Conservation (phyloP, 2,113 vertebrate species). For the Rhabdornis inornatus region DNA sequence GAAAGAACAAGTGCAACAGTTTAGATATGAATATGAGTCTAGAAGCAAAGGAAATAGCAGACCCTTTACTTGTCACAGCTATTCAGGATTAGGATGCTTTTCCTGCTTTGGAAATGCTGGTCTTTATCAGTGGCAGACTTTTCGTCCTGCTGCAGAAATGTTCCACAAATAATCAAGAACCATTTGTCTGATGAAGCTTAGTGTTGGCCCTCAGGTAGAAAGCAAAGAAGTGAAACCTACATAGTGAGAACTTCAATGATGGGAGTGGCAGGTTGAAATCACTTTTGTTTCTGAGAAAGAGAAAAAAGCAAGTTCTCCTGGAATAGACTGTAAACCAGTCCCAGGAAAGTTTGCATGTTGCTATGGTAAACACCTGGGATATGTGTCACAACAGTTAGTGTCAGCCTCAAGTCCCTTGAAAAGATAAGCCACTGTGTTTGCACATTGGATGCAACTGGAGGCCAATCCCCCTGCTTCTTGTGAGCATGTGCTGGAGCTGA, state of each 20-base stretch:
- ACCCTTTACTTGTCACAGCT: background rate
- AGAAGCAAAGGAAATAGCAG: background rate
- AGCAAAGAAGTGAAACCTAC: background rate
- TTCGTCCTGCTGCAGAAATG: background rate
- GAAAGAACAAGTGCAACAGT: background rate
- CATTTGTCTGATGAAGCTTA: background rate
- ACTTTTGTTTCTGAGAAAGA: background rate
- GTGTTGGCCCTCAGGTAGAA: background rate
- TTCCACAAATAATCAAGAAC: background rate
- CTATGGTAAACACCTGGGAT: background rate
- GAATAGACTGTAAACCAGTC: background rate
- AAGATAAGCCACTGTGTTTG: background rate
- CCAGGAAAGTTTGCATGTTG: background rate
- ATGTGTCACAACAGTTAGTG: background rate
- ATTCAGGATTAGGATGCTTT: background rate
- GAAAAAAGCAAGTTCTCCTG: background rate
- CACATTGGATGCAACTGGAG: background rate
- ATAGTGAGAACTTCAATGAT: background rate
- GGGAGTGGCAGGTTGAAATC: background rate
- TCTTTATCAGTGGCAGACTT: background rate
- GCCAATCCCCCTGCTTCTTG: background rate
- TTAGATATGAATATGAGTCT: background rate
- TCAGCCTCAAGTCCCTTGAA: background rate
- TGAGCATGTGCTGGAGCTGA: background rate
- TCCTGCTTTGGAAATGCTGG: background rate